phyloP scores from a whole-genome alignment of 1,140 invertebrate genomes.

The Hormaphis cornu region DNA sequence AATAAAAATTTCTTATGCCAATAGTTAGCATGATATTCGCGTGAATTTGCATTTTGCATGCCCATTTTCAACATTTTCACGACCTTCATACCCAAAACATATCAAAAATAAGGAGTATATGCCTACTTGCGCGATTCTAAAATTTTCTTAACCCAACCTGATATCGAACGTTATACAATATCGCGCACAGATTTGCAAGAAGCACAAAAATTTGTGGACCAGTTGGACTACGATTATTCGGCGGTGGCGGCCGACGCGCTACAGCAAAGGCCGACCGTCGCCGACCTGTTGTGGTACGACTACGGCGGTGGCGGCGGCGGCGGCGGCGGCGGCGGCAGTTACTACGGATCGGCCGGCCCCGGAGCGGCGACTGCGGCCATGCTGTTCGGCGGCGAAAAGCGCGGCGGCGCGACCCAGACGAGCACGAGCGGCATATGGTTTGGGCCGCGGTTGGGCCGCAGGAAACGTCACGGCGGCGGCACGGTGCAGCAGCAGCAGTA shows the following conservation, averaged over 20 bases:
- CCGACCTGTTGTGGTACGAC: not conserved
- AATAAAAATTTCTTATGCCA: too few species aligned
- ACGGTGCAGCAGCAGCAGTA: not conserved
- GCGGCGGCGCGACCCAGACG: not conserved
- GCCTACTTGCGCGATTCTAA: too few species aligned
- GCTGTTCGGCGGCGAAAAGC: not conserved
- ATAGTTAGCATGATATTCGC: too few species aligned
- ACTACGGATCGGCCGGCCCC: not conserved
- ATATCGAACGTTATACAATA: too few species aligned
- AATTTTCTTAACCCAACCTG: too few species aligned
- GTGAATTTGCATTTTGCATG: too few species aligned
- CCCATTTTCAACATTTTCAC: too few species aligned
- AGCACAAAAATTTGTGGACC: conserved; percentile 7
- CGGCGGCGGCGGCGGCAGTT: conserved; percentile 26
- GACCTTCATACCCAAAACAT: too few species aligned
- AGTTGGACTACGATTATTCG: conserved; percentile 9
- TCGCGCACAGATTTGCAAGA: conserved; percentile 2
- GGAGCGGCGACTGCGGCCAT: not conserved
- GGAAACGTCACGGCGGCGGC: conserved; percentile 27
- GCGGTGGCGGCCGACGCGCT: not conserved
- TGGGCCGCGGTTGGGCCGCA: conserved; percentile 35
- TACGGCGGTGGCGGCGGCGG: not conserved
- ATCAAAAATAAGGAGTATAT: too few species aligned
- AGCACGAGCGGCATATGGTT: conserved; percentile 33
- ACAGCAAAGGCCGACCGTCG: not conserved